Conservation (phyloP, 2,888 invertebrate genomes). For the Tiliacea citrago region DNA sequence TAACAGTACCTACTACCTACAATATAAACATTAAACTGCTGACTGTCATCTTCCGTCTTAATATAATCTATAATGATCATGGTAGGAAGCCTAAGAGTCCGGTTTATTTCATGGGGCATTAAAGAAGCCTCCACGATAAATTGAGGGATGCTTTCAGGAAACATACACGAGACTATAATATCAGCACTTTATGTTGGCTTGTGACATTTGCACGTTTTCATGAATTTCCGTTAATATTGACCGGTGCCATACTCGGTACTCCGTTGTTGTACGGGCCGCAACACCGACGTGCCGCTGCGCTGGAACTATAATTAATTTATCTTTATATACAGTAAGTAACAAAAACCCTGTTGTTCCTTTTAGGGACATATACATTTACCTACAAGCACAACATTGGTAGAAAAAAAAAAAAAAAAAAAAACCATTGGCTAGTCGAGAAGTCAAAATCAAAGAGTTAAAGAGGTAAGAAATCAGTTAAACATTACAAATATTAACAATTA, state of each 20-base stretch:
- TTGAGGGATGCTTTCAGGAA: background rate
- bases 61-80: background rate
- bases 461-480: too few relatives aligned
- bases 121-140: background rate
- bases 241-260: background rate
- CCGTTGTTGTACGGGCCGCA: too few relatives aligned
- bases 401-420: too few relatives aligned
- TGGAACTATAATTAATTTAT: background rate
- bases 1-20: too few relatives aligned
- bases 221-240: background rate
- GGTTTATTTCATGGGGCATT: background rate
- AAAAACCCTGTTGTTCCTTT: too few relatives aligned
- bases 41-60: background rate
- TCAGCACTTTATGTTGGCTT: background rate
- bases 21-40: too few relatives aligned
- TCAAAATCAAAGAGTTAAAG: too few relatives aligned
- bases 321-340: too few relatives aligned
- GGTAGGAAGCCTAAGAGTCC: background rate
- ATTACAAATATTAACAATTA: too few relatives aligned
- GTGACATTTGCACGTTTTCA: background rate
- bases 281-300: background rate
- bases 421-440: too few relatives aligned
- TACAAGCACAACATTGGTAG: too few relatives aligned
- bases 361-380: too few relatives aligned
- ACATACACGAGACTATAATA: background rate